Evolutionary conservation across 2,888 invertebrate genomes (phyloP).

Genomic region (Amphipoea oculea): DNA sequence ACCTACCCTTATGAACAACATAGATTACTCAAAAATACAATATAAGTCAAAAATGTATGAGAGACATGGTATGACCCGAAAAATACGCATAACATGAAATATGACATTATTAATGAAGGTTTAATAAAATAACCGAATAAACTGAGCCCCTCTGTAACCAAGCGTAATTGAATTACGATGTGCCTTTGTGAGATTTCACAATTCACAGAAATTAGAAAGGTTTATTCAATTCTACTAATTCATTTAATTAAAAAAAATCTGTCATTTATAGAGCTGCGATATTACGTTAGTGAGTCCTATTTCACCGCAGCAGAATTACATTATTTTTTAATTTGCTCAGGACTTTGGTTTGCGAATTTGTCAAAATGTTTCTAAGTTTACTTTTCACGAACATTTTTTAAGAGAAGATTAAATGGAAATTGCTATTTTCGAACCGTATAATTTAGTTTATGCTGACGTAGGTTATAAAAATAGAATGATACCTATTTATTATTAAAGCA

Average conservation of each 20-base stretch:
- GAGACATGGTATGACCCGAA: background rate
- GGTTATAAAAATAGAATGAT: conserved; percentile 22
- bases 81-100: background rate
- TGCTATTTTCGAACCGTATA: background rate
- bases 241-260: conserved; percentile 41
- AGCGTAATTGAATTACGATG: conserved; percentile 52
- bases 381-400: background rate
- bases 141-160: conserved; percentile 26
- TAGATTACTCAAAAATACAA: background rate
- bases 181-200: conserved; percentile 43
- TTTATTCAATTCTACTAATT: conserved; percentile 52
- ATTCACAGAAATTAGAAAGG: conserved; percentile 46
- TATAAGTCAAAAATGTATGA: conserved; percentile 5
- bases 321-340: conserved; percentile 9
- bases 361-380: background rate
- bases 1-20: too few species aligned
- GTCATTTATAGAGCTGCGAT: conserved; percentile 27
- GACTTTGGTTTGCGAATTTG: background rate
- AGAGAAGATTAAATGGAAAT: background rate
- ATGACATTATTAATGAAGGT: conserved; percentile 11
- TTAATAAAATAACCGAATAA: conserved; percentile 48
- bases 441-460: conserved; percentile 13
- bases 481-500: conserved; percentile 30
- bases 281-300: conserved; percentile 10
- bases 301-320: conserved; percentile 6